Conservation (phyloP, 2,113 vertebrate genomes). For the Crotalus tigris region DNA sequence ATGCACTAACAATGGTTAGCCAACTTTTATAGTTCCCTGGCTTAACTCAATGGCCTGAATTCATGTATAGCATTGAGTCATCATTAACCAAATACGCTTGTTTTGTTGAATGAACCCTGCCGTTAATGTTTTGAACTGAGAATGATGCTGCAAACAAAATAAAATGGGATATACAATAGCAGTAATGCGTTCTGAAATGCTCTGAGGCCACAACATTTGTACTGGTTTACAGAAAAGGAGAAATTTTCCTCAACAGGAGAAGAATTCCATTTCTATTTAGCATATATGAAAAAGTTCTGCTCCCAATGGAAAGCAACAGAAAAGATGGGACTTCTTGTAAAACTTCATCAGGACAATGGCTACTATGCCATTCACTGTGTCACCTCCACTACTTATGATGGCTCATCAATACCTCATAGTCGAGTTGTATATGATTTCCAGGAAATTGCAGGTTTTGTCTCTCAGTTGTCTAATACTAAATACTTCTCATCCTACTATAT, state of each 20-base stretch:
- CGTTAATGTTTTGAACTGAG: background rate
- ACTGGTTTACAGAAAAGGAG: background rate
- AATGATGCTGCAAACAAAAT: background rate
- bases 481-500: background rate
- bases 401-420: background rate
- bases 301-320: background rate
- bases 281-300: background rate
- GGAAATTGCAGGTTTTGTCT: no score
- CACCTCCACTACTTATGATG: background rate
- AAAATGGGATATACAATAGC: background rate
- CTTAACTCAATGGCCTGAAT: background rate
- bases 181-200: background rate
- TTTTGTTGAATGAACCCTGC: background rate
- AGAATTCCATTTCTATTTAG: background rate
- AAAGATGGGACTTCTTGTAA: background rate
- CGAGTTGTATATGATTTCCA: background rate
- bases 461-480: no score
- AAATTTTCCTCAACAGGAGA: background rate
- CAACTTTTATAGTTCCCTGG: background rate
- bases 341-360: background rate
- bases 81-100: background rate
- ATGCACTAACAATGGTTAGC: background rate
- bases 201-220: background rate
- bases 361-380: background rate
- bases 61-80: background rate